These are phyloP conservation scores for Callaeas wilsoni DNA, from an alignment of 2,113 vertebrate genomes.

Conservation along the genomic window DNA sequence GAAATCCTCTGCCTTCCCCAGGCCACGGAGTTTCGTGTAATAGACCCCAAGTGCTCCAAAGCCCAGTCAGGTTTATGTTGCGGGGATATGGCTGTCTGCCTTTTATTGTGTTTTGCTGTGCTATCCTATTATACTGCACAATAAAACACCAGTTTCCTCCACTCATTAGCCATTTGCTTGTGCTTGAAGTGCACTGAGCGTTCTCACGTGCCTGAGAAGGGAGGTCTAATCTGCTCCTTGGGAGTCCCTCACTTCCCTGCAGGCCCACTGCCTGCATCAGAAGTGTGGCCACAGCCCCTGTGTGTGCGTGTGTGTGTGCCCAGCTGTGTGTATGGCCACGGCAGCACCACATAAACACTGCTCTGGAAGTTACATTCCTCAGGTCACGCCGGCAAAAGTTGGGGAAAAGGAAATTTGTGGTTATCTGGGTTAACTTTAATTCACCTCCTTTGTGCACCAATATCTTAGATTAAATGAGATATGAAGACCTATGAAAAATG, in stretches of 20 bases:
- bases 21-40: neutral
- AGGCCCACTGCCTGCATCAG: neutral
- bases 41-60: conserved; percentile 22
- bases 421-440: neutral
- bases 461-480: neutral
- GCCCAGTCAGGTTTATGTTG: conserved; percentile 15
- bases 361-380: neutral
- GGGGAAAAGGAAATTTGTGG: neutral
- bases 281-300: neutral
- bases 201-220: neutral
- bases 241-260: neutral
- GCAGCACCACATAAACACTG: neutral
- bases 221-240: neutral
- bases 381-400: neutral
- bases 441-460: neutral
- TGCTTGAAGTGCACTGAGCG: neutral
- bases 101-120: conserved; percentile 39
- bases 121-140: neutral
- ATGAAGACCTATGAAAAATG: neutral
- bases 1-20: conserved; percentile 21
- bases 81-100: neutral
- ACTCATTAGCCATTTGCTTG: conserved; percentile 21
- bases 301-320: neutral
- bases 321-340: neutral
- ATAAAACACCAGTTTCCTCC: conserved; percentile 24